Evolutionary conservation across 2,797 vertebrate genomes (phyloP).

Genomic region (Glyptemys insculpta): DNA sequence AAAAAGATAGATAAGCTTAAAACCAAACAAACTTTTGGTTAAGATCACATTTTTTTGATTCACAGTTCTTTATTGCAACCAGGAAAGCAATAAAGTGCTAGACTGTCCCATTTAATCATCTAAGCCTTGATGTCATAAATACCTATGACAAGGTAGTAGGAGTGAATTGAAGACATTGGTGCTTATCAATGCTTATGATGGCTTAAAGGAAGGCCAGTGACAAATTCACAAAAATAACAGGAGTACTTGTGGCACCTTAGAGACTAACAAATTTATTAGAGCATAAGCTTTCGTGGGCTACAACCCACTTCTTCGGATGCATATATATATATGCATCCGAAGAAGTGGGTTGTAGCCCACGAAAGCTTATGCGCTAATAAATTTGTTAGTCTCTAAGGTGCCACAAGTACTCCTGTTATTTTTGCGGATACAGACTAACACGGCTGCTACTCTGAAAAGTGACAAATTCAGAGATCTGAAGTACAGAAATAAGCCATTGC

Average conservation of each 20-base stretch:
- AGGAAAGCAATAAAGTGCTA: constrained; percentile 44
- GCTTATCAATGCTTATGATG: neutral
- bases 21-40: constrained; percentile 26
- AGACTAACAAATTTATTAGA: too few species aligned
- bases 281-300: too few species aligned
- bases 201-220: constrained; percentile 19
- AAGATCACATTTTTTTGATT: constrained; percentile 36
- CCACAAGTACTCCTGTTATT: too few species aligned
- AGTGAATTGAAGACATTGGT: constrained; percentile 29
- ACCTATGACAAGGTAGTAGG: constrained; percentile 31
- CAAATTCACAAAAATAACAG: too few species aligned
- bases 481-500: neutral
- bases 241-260: too few species aligned
- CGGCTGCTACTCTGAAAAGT: too few species aligned
- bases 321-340: too few species aligned
- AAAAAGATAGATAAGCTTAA: constrained; percentile 3
- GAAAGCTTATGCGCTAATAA: too few species aligned
- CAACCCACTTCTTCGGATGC: too few species aligned
- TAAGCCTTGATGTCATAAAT: constrained; percentile 40
- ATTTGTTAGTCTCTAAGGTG: too few species aligned
- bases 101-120: constrained; percentile 20
- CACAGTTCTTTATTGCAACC: constrained; percentile 45
- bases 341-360: too few species aligned
- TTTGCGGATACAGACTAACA: too few species aligned
- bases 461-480: constrained; percentile 1